Evolutionary conservation across 2,888 invertebrate species (phyloP).

Genomic region (Branchellion lobata): DNA sequence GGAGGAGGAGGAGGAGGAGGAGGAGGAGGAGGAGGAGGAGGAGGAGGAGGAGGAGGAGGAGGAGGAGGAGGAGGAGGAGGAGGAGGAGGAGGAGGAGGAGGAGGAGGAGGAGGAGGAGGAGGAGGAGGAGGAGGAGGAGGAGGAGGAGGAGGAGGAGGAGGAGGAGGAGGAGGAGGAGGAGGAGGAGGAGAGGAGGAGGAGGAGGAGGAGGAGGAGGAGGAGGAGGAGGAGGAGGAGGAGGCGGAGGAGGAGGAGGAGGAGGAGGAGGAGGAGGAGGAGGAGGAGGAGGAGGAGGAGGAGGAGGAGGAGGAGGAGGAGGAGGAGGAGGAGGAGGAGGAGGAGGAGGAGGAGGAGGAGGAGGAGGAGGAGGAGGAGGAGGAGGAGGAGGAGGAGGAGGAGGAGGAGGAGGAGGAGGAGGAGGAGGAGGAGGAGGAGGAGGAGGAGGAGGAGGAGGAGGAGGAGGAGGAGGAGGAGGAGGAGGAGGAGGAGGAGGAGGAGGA

Average conservation of each 20-base stretch:
- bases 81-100: neutral
- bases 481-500: neutral
- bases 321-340: too few species aligned
- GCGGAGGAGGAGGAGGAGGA: too few species aligned
- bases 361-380: too few species aligned
- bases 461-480: neutral
- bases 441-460: constrained; percentile 42
- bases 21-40: too few species aligned
- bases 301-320: too few species aligned
- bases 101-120: neutral
- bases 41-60: constrained; percentile 41
- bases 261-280: neutral
- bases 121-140: constrained; percentile 8
- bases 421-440: too few species aligned
- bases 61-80: neutral
- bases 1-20: too few species aligned
- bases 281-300: too few species aligned
- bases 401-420: too few species aligned
- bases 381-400: too few species aligned
- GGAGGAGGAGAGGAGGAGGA: neutral
- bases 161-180: neutral
- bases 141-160: constrained; percentile 4
- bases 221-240: too few species aligned
- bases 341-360: too few species aligned
- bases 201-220: neutral